Percentiles rank a stretch among this genome's conserved stretches.
phyloP scores from a whole-genome alignment of 2,888 invertebrate species.

The Acronicta alni region DNA sequence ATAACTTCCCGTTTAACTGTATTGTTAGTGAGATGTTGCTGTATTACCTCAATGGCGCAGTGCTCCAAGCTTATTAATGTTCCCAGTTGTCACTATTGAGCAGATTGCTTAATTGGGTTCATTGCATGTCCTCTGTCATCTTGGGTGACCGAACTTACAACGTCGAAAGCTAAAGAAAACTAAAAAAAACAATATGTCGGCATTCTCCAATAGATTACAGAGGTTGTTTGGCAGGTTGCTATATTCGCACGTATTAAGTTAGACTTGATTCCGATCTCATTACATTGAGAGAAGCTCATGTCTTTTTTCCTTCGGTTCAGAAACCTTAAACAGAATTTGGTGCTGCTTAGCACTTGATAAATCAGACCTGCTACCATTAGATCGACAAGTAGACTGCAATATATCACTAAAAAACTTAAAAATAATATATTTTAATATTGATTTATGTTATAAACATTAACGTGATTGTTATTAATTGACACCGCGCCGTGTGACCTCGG shows the following conservation, averaged over 20 bases:
- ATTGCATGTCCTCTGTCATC: background rate
- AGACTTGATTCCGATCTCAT: too few relatives aligned
- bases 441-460: slow-evolving; percentile 72
- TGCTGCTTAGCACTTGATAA: background rate
- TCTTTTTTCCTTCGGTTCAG: too few relatives aligned
- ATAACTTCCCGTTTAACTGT: slow-evolving; percentile 48
- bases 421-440: slow-evolving; percentile 67
- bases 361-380: background rate
- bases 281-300: too few relatives aligned
- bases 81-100: background rate
- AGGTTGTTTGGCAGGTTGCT: too few relatives aligned
- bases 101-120: background rate
- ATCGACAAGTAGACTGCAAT: slow-evolving; percentile 4
- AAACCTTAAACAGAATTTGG: too few relatives aligned
- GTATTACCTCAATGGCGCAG: background rate
- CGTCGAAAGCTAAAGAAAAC: too few relatives aligned
- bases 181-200: too few relatives aligned
- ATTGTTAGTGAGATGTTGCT: slow-evolving; percentile 18
- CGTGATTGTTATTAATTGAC: slow-evolving; percentile 84
- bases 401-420: slow-evolving; percentile 38
- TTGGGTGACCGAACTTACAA: background rate
- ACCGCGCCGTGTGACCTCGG: slow-evolving; percentile 41
- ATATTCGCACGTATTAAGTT: too few relatives aligned
- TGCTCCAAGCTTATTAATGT: background rate
- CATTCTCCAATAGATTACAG: too few relatives aligned